Percentiles rank a stretch among this genome's conserved stretches.
phyloP scores from a whole-genome alignment of 2,113 vertebrate species.

The Morphnarchus princeps region DNA sequence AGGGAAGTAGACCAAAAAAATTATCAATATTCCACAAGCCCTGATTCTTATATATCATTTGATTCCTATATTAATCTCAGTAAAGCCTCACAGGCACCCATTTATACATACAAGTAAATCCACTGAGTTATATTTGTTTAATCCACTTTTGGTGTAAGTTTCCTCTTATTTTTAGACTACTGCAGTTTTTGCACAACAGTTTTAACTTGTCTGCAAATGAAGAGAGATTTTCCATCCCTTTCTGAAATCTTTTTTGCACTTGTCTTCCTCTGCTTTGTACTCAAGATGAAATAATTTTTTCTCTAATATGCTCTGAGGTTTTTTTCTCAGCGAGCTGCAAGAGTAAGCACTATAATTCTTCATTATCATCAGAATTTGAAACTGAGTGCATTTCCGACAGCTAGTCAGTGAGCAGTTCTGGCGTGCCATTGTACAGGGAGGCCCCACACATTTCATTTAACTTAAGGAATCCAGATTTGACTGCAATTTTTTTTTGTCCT shows the following conservation, averaged over 20 bases:
- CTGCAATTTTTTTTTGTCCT: background rate
- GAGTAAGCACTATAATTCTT: background rate
- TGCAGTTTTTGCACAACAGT: background rate
- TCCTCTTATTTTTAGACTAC: background rate
- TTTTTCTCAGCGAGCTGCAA: background rate
- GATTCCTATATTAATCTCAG: background rate
- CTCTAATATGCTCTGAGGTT: background rate
- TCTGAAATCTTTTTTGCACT: background rate
- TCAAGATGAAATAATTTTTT: background rate
- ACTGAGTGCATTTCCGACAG: background rate
- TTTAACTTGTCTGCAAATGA: background rate
- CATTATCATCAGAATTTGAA: background rate
- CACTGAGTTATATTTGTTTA: background rate
- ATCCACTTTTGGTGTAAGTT: background rate
- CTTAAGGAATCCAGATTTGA: background rate
- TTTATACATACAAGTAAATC: background rate
- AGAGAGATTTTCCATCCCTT: background rate
- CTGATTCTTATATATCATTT: background rate
- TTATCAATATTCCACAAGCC: rapidly evolving
- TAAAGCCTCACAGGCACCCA: background rate
- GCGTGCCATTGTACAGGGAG: background rate
- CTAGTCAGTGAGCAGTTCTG: background rate
- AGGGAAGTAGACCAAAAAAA: background rate
- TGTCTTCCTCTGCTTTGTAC: background rate
- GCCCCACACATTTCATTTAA: background rate